Evolutionary conservation across 2,113 vertebrate genomes (phyloP), one percentile per base, ranked within the genome.

Genomic region (Nerophis lumbriciformis): DNA sequence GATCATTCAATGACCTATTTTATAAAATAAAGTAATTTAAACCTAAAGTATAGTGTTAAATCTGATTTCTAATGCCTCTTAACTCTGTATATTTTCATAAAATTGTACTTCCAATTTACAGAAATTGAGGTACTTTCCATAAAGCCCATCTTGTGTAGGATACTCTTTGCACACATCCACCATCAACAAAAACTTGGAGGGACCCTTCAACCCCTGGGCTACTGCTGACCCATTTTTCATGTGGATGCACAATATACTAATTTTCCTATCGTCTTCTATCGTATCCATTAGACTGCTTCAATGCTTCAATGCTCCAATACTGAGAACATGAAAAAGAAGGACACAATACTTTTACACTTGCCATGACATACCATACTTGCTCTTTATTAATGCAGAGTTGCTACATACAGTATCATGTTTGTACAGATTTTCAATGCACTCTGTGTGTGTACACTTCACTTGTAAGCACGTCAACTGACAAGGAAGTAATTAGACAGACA

Each of bases 191-290:
- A 65, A 50, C 48, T 73, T 50, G 53, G 14, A 37, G 53, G 53
- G 7, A 38, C 15, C 15, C 59, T 73, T 42, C 63, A 66, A 77
- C 80, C 82, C 79, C 56, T 45, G 79, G 78, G 73, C 82, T 63
- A 79, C 51, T 0, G 2, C 63, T 78, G 79, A 77, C 75, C 78
- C 54, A n/a, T 38, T 56, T 65, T 81, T 78, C 60, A 50, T 57
- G 36, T 5, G 47, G 70, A 66, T 65, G 63, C 76, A 84, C 42
- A 71, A 77, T 68, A 65, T 28, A 7, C 49, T 45, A 11, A 45
- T 45, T 11, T 45, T 45, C 58, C 61, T 61, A 56, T 72, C 59
- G 37, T 42, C 44, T 52, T 58, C 69, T 57, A 79, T 84, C 60
- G 0, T 59, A 73, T 68, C 61, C 77, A 78, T 77, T 73, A 71